Percentiles rank a stretch among this genome's conserved stretches.
These are phyloP conservation scores for Pyrocephalus nanus DNA, from an alignment of 2,797 vertebrate species.

Conservation along the genomic window DNA sequence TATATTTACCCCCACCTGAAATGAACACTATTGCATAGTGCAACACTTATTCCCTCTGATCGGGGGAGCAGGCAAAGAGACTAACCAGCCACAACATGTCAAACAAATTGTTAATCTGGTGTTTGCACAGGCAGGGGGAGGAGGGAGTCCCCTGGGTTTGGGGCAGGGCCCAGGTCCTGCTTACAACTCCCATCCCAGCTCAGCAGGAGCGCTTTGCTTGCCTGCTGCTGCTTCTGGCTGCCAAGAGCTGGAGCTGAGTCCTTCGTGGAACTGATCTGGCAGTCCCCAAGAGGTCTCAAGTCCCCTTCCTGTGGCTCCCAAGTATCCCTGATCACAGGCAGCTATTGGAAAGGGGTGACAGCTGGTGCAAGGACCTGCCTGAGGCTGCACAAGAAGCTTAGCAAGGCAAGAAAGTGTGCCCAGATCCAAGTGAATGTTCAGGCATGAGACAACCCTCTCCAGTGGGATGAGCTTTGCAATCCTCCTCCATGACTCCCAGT, in stretches of 20 bases:
- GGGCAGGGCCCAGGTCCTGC: slow-evolving; percentile 18
- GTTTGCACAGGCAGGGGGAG: slow-evolving; percentile 27
- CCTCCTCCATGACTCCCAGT: rapidly evolving
- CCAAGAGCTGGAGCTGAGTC: not conserved
- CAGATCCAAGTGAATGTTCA: rapidly evolving
- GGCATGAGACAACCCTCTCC: not conserved
- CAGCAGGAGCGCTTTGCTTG: not conserved
- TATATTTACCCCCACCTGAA: slow-evolving; percentile 73
- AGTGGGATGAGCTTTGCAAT: not conserved
- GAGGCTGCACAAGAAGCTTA: not conserved
- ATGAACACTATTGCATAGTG: slow-evolving; percentile 59
- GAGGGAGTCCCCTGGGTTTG: slow-evolving; percentile 25
- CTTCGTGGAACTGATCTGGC: rapidly evolving
- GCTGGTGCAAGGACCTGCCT: not conserved
- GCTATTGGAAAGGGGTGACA: not conserved
- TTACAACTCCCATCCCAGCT: not conserved
- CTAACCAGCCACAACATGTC: slow-evolving; percentile 42
- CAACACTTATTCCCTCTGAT: slow-evolving; percentile 41
- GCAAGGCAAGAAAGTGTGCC: not conserved
- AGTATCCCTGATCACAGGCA: not conserved
- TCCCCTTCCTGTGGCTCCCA: not conserved
- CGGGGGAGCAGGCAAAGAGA: not conserved
- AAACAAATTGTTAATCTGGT: slow-evolving; percentile 56
- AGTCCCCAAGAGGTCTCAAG: rapidly evolving
- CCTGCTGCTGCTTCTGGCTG: not conserved